phyloP scores from a whole-genome alignment of 2,113 vertebrate species.

The Malurus cyaneus region DNA sequence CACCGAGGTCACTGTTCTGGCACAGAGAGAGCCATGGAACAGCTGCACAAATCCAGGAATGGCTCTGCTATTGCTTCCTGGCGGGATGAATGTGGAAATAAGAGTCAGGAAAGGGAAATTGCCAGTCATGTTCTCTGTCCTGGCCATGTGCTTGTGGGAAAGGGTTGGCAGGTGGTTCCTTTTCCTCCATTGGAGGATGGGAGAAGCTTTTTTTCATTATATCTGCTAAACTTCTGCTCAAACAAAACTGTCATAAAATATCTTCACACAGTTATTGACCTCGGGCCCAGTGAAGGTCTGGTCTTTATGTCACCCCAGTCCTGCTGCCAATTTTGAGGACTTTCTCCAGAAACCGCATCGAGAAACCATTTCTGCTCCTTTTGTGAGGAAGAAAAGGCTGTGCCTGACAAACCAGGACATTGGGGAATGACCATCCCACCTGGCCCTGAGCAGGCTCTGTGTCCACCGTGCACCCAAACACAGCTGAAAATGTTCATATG shows the following conservation, averaged over 20 bases:
- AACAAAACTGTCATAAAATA: neutral
- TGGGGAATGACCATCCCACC: neutral
- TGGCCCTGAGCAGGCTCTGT: neutral
- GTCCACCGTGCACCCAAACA: neutral
- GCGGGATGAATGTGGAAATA: neutral
- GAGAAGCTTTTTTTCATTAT: neutral
- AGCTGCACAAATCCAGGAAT: constrained; percentile 7
- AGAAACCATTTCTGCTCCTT: neutral
- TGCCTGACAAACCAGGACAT: neutral
- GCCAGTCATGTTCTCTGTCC: neutral
- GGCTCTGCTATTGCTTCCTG: neutral
- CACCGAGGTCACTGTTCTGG: neutral
- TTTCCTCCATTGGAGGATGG: neutral
- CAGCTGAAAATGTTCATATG: neutral
- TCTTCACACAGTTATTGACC: neutral
- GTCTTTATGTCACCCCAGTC: neutral
- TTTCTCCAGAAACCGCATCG: rapidly evolving
- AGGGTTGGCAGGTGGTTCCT: neutral
- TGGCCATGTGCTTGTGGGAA: neutral
- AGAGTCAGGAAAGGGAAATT: constrained; percentile 11
- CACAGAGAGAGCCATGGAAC: neutral
- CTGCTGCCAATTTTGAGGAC: neutral
- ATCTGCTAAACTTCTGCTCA: neutral
- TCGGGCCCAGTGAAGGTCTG: neutral
- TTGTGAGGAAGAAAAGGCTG: neutral